Evolutionary conservation across 1,140 invertebrate genomes (phyloP), one percentile per base, ranked within the genome.

Genomic region (Diachasma alloeum): DNA sequence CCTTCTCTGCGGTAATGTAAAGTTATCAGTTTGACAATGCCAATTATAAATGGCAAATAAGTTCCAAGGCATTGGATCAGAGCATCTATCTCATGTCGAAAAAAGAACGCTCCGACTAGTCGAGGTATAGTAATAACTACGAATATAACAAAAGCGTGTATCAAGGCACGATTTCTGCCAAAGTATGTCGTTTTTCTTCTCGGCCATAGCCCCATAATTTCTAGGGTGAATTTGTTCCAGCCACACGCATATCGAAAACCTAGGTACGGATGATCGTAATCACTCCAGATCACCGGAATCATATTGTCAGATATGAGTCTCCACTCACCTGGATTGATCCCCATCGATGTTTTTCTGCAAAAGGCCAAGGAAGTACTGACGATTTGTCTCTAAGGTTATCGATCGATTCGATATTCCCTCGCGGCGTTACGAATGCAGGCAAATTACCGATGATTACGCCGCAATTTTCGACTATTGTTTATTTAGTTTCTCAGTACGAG

Each of bases 131-230:
- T 39, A 36, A 73, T 59, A 13, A 73, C 24, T 10, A 39, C 9
- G 10, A 36, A 26, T 31, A 59, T 37, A 8, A 19, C 13, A 17
- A 71, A 48, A 22, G 17, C 24, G 26, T 71, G 11, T 4, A 71
- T 26, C 1, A 48, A 24, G 22, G 44, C 69, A 44, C 37, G 19
- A 26, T 48, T 26, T 46, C 46, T 48, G 13, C 10, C 24, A 13
- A 71, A 6, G 13, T 22, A 48, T 24, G 37, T 48, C 11, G 22
- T 13, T 31, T 31, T 72, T 22, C 15, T 36, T 4, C 39, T 22
- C 1, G 78, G 75, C 78, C 78, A 79, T 24, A 79, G 69, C 66
- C 78, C 78, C 36, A 71, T 24, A 15, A 68, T 24, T 4, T 46
- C 48, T 19, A 79, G 70, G 6, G 48, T 59, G 15, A 74, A 63